Evolutionary conservation across 2,113 vertebrate species (phyloP), one percentile per base, ranked within the genome.

Genomic region (Pluvialis apricaria): DNA sequence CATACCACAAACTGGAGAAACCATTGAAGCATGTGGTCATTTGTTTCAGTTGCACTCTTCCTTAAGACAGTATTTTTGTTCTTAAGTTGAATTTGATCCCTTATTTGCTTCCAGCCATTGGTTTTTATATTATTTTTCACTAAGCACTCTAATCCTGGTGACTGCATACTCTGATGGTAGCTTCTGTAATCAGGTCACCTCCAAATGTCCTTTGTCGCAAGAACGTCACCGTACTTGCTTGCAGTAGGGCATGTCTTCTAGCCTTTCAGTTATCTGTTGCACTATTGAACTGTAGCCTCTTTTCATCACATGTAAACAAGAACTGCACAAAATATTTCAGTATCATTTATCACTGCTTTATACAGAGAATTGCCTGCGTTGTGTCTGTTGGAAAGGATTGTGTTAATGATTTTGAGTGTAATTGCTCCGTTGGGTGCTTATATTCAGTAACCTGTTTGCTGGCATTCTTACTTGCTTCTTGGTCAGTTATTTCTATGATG

Each of bases 151-250:
- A 76, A 5, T 86, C 49, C 51, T 58, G 32, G 5, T 68, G 22
- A 16, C 25, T 45, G 75, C 20, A 16, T 79, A 31, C 15, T 70
- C 36, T 60, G 28, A 22, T 72, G 32, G 44, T 54, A 73, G 40
- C 31, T 73, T 73, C 51, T 82, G 20, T 78, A 79, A 57, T 51
- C 11, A 24, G 49, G 22, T 36, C 64, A 51, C 25, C 22, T 73
- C 44, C 29, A n/a, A 65, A 2, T 0, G 1, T 70, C 49, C 29
- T 70, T 85, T 82, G 55, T 85, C 10, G 7, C 61, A 49, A 72
- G 66, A 58, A 38, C 0, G 0, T 89, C 45, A 11, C 5, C 0
- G 0, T 42, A 21, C 66, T 76, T 89, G 20, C 42, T 42, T 26
- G 19, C 26, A 66, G 38, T 40, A 75, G 34, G 31, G 24, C 22